Conservation (phyloP, 2,113 vertebrate species). For the Syngnathoides biaculeatus region DNA sequence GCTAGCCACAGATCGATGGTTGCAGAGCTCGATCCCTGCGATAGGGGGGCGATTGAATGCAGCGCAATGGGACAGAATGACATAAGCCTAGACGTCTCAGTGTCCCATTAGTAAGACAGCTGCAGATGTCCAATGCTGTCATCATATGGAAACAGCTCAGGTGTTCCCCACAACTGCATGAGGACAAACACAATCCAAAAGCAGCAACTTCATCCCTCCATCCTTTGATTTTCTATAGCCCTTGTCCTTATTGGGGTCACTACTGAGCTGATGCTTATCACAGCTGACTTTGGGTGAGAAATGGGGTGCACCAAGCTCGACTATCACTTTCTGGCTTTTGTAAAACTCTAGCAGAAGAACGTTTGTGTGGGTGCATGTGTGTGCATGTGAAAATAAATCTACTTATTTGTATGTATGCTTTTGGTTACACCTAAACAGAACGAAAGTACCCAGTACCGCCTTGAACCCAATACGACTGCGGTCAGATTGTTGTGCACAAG, state of each 20-base stretch:
- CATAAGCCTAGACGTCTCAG: slow-evolving; percentile 77
- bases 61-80: slow-evolving; percentile 68
- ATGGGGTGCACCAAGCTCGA: slow-evolving; percentile 33
- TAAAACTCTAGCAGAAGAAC: slow-evolving; percentile 34
- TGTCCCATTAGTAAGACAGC: slow-evolving; percentile 79
- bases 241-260: neutral
- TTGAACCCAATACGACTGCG: slow-evolving; percentile 50
- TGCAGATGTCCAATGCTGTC: slow-evolving; percentile 53
- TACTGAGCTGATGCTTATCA: neutral
- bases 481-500: slow-evolving; percentile 67
- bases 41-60: slow-evolving; percentile 69
- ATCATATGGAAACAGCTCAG: slow-evolving; percentile 62
- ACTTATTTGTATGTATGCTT: slow-evolving; percentile 31
- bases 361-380: slow-evolving; percentile 26
- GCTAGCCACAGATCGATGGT: slow-evolving; percentile 78
- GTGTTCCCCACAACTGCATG: slow-evolving; percentile 53
- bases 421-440: slow-evolving; percentile 40
- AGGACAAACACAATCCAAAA: slow-evolving; percentile 37
- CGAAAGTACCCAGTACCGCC: slow-evolving; percentile 30
- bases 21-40: slow-evolving; percentile 65
- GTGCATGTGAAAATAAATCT: slow-evolving; percentile 28
- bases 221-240: neutral
- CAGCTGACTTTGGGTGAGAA: neutral
- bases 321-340: slow-evolving; percentile 39
- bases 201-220: slow-evolving; percentile 30